These are phyloP conservation scores for Lichenostomus cassidix DNA, from an alignment of 2,113 vertebrate genomes.

Conservation along the genomic window DNA sequence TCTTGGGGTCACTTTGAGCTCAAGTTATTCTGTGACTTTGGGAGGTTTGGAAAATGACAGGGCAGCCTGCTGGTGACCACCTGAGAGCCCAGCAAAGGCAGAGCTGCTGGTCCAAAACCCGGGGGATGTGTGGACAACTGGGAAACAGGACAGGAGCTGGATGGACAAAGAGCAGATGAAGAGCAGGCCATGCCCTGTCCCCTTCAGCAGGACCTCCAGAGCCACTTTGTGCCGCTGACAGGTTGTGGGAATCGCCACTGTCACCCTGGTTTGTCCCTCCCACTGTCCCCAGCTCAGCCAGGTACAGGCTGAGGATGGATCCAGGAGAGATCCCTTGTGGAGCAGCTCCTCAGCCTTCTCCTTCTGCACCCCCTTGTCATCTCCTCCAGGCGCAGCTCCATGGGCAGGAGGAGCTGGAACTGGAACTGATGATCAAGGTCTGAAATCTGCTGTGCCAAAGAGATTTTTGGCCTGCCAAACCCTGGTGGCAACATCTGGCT, in stretches of 20 bases:
- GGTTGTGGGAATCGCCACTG: neutral
- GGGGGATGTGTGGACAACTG: fast-evolving
- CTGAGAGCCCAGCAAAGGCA: neutral
- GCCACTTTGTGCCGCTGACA: neutral
- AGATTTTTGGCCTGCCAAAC: neutral
- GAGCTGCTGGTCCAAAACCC: neutral
- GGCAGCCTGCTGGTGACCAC: neutral
- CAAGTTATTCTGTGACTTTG: neutral
- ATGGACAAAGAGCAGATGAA: neutral
- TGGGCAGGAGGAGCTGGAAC: neutral
- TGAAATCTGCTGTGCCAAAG: neutral
- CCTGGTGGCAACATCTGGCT: neutral
- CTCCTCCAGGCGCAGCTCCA: neutral
- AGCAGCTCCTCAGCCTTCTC: neutral
- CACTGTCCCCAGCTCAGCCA: neutral
- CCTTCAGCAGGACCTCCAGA: neutral
- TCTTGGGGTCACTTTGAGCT: neutral
- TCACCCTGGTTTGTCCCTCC: neutral
- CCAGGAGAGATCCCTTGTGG: neutral
- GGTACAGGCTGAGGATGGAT: neutral
- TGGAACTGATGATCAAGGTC: neutral
- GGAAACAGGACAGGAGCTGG: neutral
- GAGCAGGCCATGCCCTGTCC: fast-evolving
- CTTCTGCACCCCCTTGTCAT: neutral
- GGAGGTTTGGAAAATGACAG: neutral